Evolutionary conservation across 2,888 invertebrate species (phyloP).

Genomic region (Acanthosoma haemorrhoidale): DNA sequence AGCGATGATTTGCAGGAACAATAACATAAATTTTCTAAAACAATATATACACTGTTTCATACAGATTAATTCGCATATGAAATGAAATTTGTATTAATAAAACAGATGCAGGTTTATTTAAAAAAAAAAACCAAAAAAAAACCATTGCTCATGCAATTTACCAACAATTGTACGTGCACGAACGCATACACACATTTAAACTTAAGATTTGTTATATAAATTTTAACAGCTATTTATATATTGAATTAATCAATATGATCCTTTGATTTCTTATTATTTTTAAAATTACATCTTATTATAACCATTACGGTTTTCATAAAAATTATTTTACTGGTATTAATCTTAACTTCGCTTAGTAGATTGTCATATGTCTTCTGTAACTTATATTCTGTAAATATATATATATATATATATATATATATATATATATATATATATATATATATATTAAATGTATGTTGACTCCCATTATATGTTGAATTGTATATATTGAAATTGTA

Average conservation of each 20-base stretch:
- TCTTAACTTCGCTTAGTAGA: not conserved
- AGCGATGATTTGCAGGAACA: no score
- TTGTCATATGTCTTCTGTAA: not conserved
- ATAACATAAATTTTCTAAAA: no score
- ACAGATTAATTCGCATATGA: not conserved
- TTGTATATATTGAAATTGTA: slow-evolving; percentile 24
- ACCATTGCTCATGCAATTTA: no score
- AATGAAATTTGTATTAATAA: not conserved
- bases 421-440: slow-evolving; percentile 34
- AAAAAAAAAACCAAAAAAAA: not conserved
- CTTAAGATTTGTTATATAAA: no score
- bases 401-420: slow-evolving; percentile 35
- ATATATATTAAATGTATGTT: slow-evolving; percentile 30
- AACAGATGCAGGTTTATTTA: not conserved
- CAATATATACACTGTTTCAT: no score
- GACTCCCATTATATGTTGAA: slow-evolving; percentile 5
- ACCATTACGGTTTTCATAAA: not conserved
- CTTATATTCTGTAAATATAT: not conserved
- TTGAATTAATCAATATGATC: not conserved
- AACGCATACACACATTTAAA: not conserved
- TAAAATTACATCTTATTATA: not conserved
- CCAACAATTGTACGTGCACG: no score
- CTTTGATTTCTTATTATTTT: not conserved
- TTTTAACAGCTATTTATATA: not conserved
- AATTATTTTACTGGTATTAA: not conserved